phyloP scores from a whole-genome alignment of 2,888 invertebrate species.

The Morinoia aosen region DNA sequence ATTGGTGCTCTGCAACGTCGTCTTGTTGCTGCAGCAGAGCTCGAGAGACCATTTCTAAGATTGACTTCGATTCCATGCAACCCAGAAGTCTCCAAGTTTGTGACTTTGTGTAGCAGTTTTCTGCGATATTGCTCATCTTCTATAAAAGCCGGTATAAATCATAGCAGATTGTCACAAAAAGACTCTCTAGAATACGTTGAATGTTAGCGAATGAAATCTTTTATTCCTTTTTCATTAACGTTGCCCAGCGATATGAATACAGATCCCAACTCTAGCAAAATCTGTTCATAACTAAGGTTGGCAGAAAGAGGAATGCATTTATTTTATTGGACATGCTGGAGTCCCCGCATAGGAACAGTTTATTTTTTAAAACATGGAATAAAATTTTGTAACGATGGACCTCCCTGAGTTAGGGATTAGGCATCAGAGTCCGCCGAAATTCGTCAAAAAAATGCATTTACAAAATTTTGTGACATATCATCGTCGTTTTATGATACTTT shows the following conservation, averaged over 20 bases:
- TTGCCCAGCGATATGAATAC: not conserved
- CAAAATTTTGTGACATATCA: too few species aligned
- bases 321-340: too few species aligned
- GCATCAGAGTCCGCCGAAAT: too few species aligned
- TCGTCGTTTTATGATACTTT: too few species aligned
- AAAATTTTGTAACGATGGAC: too few species aligned
- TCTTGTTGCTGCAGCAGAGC: not conserved
- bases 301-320: too few species aligned
- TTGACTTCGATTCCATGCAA: constrained; percentile 2
- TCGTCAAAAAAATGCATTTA: too few species aligned
- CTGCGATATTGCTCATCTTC: not conserved
- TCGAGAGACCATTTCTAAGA: not conserved
- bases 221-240: not conserved
- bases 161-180: not conserved
- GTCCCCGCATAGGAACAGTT: too few species aligned
- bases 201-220: not conserved
- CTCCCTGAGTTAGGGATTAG: too few species aligned
- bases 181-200: not conserved
- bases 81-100: not conserved
- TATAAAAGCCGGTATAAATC: not conserved
- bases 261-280: too few species aligned
- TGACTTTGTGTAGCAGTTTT: not conserved
- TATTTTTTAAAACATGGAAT: too few species aligned
- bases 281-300: too few species aligned
- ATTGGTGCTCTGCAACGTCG: not conserved